A percentile compares a stretch with the other conserved stretches of the same genome.
These are phyloP conservation scores for Trissonchulus sp. DNA, from an alignment of 2,888 invertebrate species.

Conservation along the genomic window DNA sequence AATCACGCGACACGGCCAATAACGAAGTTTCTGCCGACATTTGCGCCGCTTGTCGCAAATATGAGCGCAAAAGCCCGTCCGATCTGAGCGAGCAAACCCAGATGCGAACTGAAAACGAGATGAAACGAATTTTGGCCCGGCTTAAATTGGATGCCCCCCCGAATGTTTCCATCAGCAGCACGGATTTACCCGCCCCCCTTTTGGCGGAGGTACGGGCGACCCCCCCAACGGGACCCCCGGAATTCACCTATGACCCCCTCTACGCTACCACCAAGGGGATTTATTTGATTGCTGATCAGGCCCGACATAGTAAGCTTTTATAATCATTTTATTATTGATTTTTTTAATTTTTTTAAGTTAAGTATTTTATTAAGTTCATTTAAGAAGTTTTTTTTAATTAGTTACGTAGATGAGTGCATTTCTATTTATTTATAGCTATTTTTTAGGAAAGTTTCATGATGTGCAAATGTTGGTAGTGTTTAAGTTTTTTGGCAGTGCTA, in stretches of 20 bases:
- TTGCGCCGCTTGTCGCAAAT: background rate
- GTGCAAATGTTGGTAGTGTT: no score
- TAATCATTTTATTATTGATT: no score
- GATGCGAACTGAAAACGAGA: background rate
- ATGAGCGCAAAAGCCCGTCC: background rate
- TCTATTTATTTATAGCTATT: no score
- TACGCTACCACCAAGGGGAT: background rate
- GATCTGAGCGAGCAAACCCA: background rate
- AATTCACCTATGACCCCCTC: background rate
- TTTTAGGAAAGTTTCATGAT: no score
- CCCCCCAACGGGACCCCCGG: background rate
- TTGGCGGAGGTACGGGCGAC: background rate
- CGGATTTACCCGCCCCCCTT: slow-evolving; percentile 1
- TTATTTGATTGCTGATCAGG: background rate
- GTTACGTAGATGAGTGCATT: no score
- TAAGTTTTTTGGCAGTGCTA: no score
- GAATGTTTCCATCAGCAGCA: background rate
- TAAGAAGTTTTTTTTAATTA: no score
- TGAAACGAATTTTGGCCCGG: background rate
- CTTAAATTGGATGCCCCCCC: background rate
- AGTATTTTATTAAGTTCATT: no score
- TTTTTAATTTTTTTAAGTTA: no score
- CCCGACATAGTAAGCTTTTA: background rate
- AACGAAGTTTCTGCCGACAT: background rate
- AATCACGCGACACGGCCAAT: background rate